Evolutionary conservation across 64 coral and sea anemone species (phyloP).

Genomic region (Dendronephthya gigantea): DNA sequence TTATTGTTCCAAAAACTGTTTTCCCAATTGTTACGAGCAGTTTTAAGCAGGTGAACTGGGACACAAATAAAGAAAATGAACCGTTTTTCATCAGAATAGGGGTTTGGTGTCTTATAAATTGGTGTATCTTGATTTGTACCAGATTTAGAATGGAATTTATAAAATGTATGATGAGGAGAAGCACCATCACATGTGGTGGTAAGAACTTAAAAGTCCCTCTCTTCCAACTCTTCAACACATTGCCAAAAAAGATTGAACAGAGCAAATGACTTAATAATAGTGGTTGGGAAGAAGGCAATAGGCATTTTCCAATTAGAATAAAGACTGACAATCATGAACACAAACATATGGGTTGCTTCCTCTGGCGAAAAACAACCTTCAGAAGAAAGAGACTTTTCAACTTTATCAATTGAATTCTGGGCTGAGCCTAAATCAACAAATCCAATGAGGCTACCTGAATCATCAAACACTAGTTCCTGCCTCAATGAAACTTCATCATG

Average conservation of each 20-base stretch:
- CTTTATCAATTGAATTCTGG: conserved; percentile 23
- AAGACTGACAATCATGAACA: conserved; percentile 39
- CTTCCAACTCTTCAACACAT: background rate
- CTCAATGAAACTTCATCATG: conserved; percentile 38
- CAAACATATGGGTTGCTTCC: conserved; percentile 44
- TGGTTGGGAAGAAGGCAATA: conserved; percentile 27
- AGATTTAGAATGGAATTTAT: conserved; percentile 13
- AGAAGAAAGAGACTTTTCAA: conserved; percentile 16
- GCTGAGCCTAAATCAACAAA: conserved; percentile 31
- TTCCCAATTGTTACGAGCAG: conserved; percentile 38
- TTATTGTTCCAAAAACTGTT: conserved; percentile 35
- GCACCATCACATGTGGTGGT: background rate
- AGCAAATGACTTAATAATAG: conserved; percentile 25
- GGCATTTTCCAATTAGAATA: conserved; percentile 47
- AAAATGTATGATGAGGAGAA: conserved; percentile 9
- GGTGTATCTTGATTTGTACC: background rate
- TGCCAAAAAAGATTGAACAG: background rate
- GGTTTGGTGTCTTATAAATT: conserved; percentile 22
- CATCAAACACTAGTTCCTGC: conserved; percentile 35
- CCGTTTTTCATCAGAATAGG: background rate
- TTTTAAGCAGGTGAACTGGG: conserved; percentile 33
- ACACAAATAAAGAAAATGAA: conserved; percentile 27
- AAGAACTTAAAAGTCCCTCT: background rate
- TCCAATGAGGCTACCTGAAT: conserved; percentile 18
- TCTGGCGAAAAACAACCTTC: conserved; percentile 16